Conservation (phyloP, 1,140 invertebrate genomes). For the Procambarus clarkii region DNA sequence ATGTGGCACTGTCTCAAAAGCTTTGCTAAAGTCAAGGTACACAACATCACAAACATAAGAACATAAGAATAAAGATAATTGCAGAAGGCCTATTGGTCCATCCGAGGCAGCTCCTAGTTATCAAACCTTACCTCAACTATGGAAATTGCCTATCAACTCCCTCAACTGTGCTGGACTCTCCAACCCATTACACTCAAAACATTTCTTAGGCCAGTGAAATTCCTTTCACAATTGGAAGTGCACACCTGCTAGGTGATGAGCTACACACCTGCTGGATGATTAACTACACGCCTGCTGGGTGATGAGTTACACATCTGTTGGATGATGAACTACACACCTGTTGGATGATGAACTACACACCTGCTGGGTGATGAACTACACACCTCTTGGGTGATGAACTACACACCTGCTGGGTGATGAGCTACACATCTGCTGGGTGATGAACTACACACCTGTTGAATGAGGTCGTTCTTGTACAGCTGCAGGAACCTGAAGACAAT, state of each 20-base stretch:
- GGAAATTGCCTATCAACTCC: too few relatives aligned
- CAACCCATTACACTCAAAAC: too few relatives aligned
- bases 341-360: background rate
- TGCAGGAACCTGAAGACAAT: constrained; percentile 53
- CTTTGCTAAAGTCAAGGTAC: too few relatives aligned
- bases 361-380: background rate
- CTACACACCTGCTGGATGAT: background rate
- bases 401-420: background rate
- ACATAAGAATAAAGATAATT: too few relatives aligned
- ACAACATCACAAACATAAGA: too few relatives aligned
- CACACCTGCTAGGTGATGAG: background rate
- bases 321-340: background rate
- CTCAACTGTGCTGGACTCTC: too few relatives aligned
- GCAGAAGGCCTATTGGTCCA: too few relatives aligned
- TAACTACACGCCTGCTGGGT: background rate
- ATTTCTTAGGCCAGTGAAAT: too few relatives aligned
- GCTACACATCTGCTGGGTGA: background rate
- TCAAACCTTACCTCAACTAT: too few relatives aligned
- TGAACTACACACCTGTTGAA: constrained; percentile 30
- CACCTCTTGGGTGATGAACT: background rate
- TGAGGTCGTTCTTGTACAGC: constrained; percentile 19
- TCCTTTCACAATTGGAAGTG: too few relatives aligned
- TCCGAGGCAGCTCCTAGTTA: too few relatives aligned
- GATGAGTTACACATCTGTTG: background rate
- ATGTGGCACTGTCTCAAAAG: too few relatives aligned